Base-by-base conservation (phyloP, 2,113 vertebrate species). In the Glareola pratincola region DNA sequence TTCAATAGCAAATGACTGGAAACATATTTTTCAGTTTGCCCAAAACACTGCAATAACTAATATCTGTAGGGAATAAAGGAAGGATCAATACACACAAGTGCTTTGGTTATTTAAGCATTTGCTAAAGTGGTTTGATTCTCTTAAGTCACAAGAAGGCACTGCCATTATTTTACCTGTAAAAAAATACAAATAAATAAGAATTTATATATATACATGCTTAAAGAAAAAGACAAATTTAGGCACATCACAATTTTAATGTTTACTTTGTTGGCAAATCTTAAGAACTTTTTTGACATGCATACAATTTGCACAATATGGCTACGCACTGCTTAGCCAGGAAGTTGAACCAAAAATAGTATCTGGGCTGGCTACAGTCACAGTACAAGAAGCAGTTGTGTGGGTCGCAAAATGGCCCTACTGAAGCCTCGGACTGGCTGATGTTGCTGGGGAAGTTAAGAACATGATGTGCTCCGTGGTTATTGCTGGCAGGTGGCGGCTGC, bases 1-100 rank as follows among this genome's bases (percentile, higher is more conserved):
- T 94, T 78, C 54, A 48, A 14, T 67, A 60, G 36, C 71, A 93
- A 95, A 88, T 77, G 59, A 90, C 91, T 95, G 94, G 87, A 97
- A 97, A 90, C 37, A 16, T 43, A 43, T 77, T 93, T 96, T 96
- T 84, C 45, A 71, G 22, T 80, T 85, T 80, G 45, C 63, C 64
- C 69, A 62, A 90, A 93, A 43, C 50, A 59, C 62, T 47, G 84
- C 26, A 92, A 69, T 79, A 89, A 39, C 39, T 48, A 59, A 15
- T 53, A 90, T 47, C 94, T 87, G 26, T 20, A 73, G 88, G 77
- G 95, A 90, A 85, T 73, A 83, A 87, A 88, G 34, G 23, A 66
- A 89, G 53, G 69, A 92, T 97, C 95, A 43, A 85, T 90, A 69
- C 0, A 0, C 50, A 15, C 50, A 85, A 87, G 45, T 64, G 6